phyloP scores from a whole-genome alignment of 2,113 vertebrate genomes.

The Serilophus lunatus region DNA sequence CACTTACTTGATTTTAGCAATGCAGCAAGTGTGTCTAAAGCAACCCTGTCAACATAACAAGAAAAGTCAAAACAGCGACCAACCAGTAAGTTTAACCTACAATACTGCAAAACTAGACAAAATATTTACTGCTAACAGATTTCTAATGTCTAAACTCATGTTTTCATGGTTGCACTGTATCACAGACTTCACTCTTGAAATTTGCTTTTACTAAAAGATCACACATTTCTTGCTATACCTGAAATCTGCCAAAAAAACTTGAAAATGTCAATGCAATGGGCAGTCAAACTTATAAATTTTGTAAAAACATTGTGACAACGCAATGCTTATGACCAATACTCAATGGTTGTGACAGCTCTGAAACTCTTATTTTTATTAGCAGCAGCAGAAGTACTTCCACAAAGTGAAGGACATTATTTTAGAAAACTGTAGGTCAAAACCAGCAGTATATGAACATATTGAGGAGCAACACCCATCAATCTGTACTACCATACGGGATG shows the following conservation, averaged over 20 bases:
- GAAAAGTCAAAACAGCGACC: conserved; percentile 70
- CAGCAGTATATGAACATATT: background rate
- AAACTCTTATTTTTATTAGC: background rate
- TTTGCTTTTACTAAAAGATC: background rate
- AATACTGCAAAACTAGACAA: conserved; percentile 43
- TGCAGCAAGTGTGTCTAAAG: conserved; percentile 93
- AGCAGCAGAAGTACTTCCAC: background rate
- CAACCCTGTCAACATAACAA: conserved; percentile 86
- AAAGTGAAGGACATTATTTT: background rate
- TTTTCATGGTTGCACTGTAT: background rate
- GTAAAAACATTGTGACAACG: fast-evolving
- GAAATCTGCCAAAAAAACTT: background rate
- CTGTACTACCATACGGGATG: background rate
- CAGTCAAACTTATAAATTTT: background rate
- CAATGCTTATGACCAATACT: background rate
- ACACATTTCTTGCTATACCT: background rate
- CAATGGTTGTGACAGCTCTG: background rate
- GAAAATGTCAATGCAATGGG: background rate
- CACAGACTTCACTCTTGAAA: background rate
- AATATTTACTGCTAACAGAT: background rate
- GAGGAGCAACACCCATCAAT: background rate
- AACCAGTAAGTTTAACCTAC: conserved; percentile 66
- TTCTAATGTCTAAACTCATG: background rate
- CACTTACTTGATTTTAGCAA: conserved; percentile 99
- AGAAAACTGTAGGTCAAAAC: background rate